Conservation (phyloP, 2,113 vertebrate genomes). For the Oreocharis arfaki region DNA sequence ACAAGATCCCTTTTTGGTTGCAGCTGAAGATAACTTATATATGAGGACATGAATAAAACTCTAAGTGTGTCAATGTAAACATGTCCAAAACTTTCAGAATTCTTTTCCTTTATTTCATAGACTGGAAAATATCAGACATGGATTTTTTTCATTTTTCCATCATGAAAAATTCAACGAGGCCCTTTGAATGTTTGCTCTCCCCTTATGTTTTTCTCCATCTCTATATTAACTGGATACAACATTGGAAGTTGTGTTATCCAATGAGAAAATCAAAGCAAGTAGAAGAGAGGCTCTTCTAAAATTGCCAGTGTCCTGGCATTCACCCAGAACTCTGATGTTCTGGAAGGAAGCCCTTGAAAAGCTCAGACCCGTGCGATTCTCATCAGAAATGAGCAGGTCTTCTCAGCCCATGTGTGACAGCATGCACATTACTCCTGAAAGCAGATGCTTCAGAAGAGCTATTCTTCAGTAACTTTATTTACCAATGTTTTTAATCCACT, state of each 20-base stretch:
- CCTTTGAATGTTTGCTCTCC: neutral
- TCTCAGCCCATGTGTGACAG: neutral
- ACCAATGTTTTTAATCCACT: neutral
- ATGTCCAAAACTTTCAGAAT: neutral
- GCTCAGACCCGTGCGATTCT: neutral
- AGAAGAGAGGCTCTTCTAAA: neutral
- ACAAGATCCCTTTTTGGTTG: neutral
- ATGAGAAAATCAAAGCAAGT: neutral
- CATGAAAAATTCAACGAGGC: neutral
- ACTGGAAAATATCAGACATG: neutral
- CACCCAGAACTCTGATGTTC: neutral
- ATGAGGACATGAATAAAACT: neutral
- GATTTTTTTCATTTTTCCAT: neutral
- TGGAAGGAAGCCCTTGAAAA: neutral
- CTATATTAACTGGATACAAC: neutral
- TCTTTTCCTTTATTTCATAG: neutral
- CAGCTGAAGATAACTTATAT: slow-evolving; percentile 46
- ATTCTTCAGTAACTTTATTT: neutral
- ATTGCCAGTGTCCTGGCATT: neutral
- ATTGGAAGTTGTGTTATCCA: neutral
- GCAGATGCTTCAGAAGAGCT: neutral
- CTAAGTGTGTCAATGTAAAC: neutral
- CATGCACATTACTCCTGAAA: neutral
- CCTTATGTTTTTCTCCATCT: neutral
- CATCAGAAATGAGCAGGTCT: neutral